Evolutionary conservation across 2,888 invertebrate species (phyloP).

Genomic region (Epinotia bilunana): DNA sequence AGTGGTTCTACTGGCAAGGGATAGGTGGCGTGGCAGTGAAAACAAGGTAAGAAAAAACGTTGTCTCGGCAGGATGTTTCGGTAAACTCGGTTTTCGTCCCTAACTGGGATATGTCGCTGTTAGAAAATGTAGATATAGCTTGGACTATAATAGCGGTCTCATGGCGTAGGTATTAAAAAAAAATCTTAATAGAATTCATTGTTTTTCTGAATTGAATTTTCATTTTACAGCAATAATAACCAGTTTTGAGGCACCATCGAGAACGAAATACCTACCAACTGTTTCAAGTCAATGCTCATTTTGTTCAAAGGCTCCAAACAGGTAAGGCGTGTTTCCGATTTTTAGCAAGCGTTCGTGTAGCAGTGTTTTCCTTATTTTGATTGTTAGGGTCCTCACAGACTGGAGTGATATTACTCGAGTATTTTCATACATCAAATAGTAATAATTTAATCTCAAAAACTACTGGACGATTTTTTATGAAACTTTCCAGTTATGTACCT

Average conservation of each 20-base stretch:
- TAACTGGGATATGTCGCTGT: not conserved
- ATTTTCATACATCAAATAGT: not conserved
- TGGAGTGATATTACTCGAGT: not conserved
- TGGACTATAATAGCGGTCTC: no score
- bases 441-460: no score
- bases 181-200: no score
- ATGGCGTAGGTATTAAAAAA: no score
- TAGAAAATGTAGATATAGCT: no score
- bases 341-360: constrained; percentile 38
- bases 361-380: constrained; percentile 27
- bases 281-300: constrained; percentile 5
- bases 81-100: not conserved
- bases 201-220: constrained; percentile 1
- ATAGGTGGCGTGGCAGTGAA: constrained; percentile 33
- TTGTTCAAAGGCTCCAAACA: constrained; percentile 28
- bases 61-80: not conserved
- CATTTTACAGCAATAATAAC: not conserved
- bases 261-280: constrained; percentile 4
- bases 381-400: constrained; percentile 18
- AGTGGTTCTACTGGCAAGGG: not conserved
- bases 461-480: no score
- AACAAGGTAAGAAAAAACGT: not conserved
- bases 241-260: not conserved
- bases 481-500: no score
- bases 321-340: constrained; percentile 39